Conservation (phyloP, 2,113 vertebrate genomes). For the Etia nguti region DNA sequence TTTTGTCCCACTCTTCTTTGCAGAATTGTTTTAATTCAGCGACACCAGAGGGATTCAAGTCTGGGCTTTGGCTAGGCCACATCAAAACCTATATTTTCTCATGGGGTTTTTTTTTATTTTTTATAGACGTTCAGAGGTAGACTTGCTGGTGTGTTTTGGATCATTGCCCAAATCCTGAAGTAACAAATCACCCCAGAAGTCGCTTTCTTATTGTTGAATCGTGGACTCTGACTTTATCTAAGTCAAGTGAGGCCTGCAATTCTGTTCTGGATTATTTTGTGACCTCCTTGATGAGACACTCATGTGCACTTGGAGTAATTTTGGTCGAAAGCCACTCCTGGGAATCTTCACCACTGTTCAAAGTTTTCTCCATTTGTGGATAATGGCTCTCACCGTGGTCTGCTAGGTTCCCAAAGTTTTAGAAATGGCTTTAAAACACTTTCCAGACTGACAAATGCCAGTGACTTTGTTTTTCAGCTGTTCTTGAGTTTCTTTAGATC, state of each 20-base stretch:
- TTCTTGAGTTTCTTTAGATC: background rate
- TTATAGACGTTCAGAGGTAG: background rate
- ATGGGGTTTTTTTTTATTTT: background rate
- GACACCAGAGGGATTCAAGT: background rate
- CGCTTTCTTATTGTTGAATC: background rate
- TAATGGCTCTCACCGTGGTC: background rate
- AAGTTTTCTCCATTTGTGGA: background rate
- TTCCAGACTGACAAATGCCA: background rate
- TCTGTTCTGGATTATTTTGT: background rate
- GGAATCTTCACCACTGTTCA: background rate
- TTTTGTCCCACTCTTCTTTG: background rate
- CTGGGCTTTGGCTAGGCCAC: background rate
- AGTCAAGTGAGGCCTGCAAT: background rate
- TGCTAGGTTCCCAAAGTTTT: background rate
- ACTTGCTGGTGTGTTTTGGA: background rate
- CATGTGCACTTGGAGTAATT: background rate
- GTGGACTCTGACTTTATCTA: background rate
- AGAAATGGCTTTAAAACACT: background rate
- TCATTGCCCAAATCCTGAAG: background rate
- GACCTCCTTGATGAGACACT: background rate
- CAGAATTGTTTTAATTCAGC: background rate
- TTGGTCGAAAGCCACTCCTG: background rate
- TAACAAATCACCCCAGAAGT: background rate
- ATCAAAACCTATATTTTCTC: background rate
- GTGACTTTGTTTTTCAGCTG: background rate